These are phyloP conservation scores for Megaleporinus macrocephalus DNA, from an alignment of 2,113 vertebrate species.

Conservation along the genomic window DNA sequence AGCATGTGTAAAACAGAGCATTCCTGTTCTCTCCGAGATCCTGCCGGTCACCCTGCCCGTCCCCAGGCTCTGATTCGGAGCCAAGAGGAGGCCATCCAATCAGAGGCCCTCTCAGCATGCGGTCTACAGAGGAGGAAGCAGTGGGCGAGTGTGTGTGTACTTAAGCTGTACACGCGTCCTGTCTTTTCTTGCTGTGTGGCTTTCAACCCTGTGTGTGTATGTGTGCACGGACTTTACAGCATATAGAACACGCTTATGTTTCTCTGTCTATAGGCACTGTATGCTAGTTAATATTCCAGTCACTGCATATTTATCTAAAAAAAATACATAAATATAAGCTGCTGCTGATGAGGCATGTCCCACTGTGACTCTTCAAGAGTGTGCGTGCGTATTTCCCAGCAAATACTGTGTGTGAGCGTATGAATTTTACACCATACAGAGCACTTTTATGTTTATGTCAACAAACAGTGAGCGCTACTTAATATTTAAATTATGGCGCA, in stretches of 20 bases:
- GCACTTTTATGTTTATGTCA: no score
- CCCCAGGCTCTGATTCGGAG: slow-evolving; percentile 6
- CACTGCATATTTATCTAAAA: not conserved
- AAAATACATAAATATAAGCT: not conserved
- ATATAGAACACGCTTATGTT: not conserved
- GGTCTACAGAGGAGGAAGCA: slow-evolving; percentile 20
- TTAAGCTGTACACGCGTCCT: slow-evolving; percentile 11
- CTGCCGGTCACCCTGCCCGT: slow-evolving; percentile 1
- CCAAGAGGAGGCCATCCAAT: slow-evolving; percentile 19
- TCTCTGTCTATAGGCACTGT: not conserved
- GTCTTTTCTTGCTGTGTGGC: slow-evolving; percentile 26
- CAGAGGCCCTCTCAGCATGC: slow-evolving; percentile 1
- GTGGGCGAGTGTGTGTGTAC: slow-evolving; percentile 42
- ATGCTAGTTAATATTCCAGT: not conserved
- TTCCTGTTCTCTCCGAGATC: slow-evolving; percentile 22
- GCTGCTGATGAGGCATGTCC: not conserved
- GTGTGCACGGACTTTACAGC: not conserved
- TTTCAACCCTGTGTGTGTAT: slow-evolving; percentile 2
- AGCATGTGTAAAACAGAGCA: slow-evolving; percentile 24
- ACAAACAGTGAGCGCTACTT: no score
- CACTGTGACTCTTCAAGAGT: not conserved
- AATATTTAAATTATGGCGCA: no score
- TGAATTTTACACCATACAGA: no score
- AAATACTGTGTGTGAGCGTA: no score
- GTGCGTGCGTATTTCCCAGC: no score